Evolutionary conservation across 2,113 vertebrate genomes (phyloP).

Genomic region (Panurus biarmicus): DNA sequence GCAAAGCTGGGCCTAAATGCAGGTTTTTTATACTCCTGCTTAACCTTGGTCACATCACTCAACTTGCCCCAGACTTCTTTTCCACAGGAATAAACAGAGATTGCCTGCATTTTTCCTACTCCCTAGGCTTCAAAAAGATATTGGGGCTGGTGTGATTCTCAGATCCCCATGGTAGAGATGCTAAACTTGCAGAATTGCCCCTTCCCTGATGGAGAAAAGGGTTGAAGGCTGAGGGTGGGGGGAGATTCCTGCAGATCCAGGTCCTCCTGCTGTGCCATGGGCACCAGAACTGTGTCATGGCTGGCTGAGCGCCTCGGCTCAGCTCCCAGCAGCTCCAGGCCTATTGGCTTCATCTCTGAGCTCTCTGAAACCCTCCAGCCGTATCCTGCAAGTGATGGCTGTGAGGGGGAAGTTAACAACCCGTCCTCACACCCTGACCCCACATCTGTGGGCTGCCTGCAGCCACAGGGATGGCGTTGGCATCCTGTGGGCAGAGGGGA

Average conservation of each 20-base stretch:
- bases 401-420: neutral
- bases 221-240: neutral
- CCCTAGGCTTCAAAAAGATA: neutral
- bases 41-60: neutral
- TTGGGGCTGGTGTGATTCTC: neutral
- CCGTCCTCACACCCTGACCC: neutral
- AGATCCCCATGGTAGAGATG: neutral
- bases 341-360: neutral
- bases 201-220: neutral
- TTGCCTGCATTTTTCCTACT: neutral
- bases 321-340: neutral
- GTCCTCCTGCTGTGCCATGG: neutral
- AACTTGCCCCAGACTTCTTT: neutral
- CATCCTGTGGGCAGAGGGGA: neutral
- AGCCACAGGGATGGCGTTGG: neutral
- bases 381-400: neutral
- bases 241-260: neutral
- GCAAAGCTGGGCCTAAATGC: neutral
- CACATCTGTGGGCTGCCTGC: neutral
- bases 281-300: neutral
- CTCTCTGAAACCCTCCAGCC: neutral
- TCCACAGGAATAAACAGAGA: neutral
- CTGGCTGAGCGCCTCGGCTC: rapidly evolving
- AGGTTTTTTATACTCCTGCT: neutral
- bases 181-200: neutral